Base-by-base conservation (phyloP, 2,888 invertebrate genomes). In the Helleia helle region DNA sequence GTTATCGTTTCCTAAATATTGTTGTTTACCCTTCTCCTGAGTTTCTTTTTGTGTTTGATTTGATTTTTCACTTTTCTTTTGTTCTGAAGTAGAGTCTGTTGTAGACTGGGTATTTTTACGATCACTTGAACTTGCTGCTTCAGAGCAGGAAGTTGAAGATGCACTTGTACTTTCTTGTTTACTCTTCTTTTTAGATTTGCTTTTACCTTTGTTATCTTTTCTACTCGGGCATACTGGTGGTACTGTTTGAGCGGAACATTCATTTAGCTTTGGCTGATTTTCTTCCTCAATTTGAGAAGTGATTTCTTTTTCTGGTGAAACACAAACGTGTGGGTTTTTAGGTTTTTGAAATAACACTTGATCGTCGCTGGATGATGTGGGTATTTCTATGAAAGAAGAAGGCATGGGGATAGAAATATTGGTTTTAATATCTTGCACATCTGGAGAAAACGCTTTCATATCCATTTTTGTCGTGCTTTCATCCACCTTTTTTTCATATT, bases 171-270 rank as follows among this genome's bases (percentile, higher is more conserved):
- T 4, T 30, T 75, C 71, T 50, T 68, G 69, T 49, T 71, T 75
- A 1, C 65, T 65, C 59, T 75, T 83, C 46, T 71, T 74, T 48
- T 77, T 83, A 2, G 61, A 57, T 56, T 79, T 83, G 5, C 65
- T 55, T 62, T 79, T 83, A 4, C 68, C 66, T 56, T 77, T 83
- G 22, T 31, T 40, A 18, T 79, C 79, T 59, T 68, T 77, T 56
- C 76, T 68, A 24, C 62, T 49, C 7, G 80, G 77, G 40, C 66
- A 68, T 17, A 65, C 48, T 6, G 63, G 60, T 12, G 50, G 41
- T 24, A 64, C 59, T 4, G 58, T 56, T 31, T 43, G 31, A 3
- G 25, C 13, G 8, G 15, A 1, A 15, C 39, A 41, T 36, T 36
- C 41, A 12, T 26, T 15, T 38, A 18, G 7, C 13, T 37, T 36